phyloP scores from a whole-genome alignment of 2,113 vertebrate genomes.

The Thryonomys swinderianus region DNA sequence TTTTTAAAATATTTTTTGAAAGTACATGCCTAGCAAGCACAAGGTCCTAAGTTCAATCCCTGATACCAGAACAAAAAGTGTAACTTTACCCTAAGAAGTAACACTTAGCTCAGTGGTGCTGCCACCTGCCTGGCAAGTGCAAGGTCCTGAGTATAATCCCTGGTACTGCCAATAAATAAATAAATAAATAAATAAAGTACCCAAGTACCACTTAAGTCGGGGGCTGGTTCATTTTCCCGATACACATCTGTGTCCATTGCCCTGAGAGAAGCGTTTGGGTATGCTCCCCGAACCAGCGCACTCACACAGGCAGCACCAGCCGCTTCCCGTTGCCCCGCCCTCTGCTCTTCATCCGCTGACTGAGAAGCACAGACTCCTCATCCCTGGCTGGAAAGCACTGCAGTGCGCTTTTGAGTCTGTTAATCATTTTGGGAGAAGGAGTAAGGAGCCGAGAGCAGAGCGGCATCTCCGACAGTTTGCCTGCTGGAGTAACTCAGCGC shows the following conservation, averaged over 20 bases:
- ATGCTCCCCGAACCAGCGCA: too few relatives aligned
- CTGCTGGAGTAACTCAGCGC: neutral
- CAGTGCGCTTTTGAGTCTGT: neutral
- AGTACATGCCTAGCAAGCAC: neutral
- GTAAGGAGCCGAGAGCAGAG: neutral
- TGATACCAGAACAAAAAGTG: too few relatives aligned
- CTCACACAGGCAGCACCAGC: too few relatives aligned
- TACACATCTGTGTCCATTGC: neutral
- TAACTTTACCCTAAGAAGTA: neutral
- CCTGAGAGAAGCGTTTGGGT: neutral
- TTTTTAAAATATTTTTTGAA: constrained; percentile 27
- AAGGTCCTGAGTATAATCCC: too few relatives aligned
- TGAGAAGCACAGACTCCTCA: constrained; percentile 15
- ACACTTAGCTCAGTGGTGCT: neutral
- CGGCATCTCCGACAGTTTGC: neutral
- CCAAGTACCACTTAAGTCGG: too few relatives aligned
- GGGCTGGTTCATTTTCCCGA: neutral
- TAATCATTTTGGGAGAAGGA: constrained; percentile 39
- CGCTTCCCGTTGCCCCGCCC: neutral
- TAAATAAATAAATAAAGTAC: too few relatives aligned
- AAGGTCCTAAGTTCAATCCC: too few relatives aligned
- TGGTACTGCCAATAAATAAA: too few relatives aligned
- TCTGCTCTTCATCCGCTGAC: constrained; percentile 1
- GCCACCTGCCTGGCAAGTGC: too few relatives aligned
- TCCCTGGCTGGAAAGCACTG: neutral